Evolutionary conservation across 64 coral and sea anemone species (phyloP), one percentile per base, ranked within the genome.

Genomic region (Astreopora myriophthalma): DNA sequence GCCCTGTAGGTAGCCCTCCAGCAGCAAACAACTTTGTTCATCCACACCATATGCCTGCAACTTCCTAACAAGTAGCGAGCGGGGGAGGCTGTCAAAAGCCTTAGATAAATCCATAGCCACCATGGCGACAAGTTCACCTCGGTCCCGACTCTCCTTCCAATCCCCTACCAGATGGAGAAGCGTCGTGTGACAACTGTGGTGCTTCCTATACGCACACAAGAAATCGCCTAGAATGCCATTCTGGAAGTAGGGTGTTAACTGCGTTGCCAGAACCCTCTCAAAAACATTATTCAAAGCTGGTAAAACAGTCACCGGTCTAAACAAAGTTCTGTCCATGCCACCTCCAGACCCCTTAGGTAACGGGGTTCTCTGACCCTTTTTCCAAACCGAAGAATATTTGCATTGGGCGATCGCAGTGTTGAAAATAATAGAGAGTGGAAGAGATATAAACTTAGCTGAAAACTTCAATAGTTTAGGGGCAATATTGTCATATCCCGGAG

Each of bases 41-140:
- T 73, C 34, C 34, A 73, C 31, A 37, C 70, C 24, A 69, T 69
- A 69, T 69, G 66, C 66, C 66, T 32, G 66, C 24, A 32, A 32
- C 66, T 69, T 69, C 1, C 66, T 69, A 30, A 69, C 11, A 30
- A 69, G 66, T 32, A 69, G 27, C 24, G 66, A 69, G 70, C 36
- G 70, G 36, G 34, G 32, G 34, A 73, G 70, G 34, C 70, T 75
- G 10, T 75, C 70, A 23, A 44, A 75, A 24, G 73, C 73, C 73
- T 44, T 75, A 44, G 62, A 37, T 74, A 74, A 48, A 76, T 76
- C 74, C 74, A 76, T 76, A 27, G 40, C 40, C 28, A 76, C 74
- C 37, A 76, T 49, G 40, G 40, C 74, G 20, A 48, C 74, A 76
- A 76, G 74, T 49, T 76, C 38, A 44, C 25, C 38, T 12, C 38